These are phyloP conservation scores for Athalia cordata DNA, from an alignment of 2,888 invertebrate species.

Conservation along the genomic window DNA sequence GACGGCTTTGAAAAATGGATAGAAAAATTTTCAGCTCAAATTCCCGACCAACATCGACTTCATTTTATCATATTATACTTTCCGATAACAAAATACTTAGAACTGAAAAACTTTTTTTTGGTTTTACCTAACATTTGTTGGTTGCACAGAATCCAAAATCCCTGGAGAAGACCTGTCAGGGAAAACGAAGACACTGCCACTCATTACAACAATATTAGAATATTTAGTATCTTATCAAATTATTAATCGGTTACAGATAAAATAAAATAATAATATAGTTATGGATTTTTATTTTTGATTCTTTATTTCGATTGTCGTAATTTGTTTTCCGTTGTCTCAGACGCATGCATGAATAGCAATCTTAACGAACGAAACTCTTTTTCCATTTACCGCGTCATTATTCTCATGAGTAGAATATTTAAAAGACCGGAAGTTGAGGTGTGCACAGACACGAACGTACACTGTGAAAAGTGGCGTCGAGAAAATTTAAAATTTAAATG, in stretches of 20 bases:
- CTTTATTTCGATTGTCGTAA: not conserved
- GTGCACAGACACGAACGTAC: too few relatives aligned
- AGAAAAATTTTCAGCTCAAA: not conserved
- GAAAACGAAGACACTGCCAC: constrained; percentile 63
- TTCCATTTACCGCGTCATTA: too few relatives aligned
- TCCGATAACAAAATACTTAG: not conserved
- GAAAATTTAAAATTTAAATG: too few relatives aligned
- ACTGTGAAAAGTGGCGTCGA: too few relatives aligned
- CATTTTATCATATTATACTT: not conserved
- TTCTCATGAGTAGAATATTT: too few relatives aligned
- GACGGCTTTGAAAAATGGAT: not conserved
- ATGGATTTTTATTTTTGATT: not conserved
- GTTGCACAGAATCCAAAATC: constrained; percentile 67
- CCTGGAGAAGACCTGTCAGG: constrained; percentile 68
- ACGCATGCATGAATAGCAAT: too few relatives aligned
- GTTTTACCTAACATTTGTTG: constrained; percentile 67
- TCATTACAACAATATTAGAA: constrained; percentile 61
- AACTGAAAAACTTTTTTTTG: not conserved
- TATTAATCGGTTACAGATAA: not conserved
- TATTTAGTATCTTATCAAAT: constrained; percentile 16
- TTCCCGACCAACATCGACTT: not conserved
- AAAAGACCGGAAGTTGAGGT: too few relatives aligned
- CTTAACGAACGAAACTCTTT: too few relatives aligned
- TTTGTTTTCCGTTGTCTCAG: too few relatives aligned
- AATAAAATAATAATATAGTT: not conserved